A percentile compares a stretch with the other conserved stretches of the same genome.
phyloP scores from a whole-genome alignment of 2,113 vertebrate genomes.

The Leptobrachium leishanense region DNA sequence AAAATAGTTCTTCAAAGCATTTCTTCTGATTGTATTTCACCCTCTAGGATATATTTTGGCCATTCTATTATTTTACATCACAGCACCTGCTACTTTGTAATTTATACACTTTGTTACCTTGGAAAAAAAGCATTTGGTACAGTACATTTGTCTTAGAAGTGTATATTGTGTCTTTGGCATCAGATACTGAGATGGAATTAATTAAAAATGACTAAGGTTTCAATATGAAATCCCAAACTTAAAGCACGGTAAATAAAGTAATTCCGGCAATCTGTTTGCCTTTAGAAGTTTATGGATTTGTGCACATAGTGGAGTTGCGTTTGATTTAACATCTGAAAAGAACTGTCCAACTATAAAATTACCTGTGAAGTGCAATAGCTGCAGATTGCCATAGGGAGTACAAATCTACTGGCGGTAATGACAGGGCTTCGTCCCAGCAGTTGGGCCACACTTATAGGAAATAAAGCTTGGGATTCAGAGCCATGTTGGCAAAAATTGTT shows the following conservation, averaged over 20 bases:
- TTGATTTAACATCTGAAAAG: slow-evolving; percentile 38
- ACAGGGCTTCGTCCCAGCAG: slow-evolving; percentile 23
- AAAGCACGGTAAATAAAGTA: background rate
- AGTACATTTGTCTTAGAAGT: slow-evolving; percentile 37
- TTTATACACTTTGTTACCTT: slow-evolving; percentile 48
- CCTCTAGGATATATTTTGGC: slow-evolving; percentile 46
- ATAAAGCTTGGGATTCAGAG: slow-evolving; percentile 39
- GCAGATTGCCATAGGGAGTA: slow-evolving; percentile 30
- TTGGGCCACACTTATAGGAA: slow-evolving; percentile 5
- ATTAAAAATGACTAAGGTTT: slow-evolving; percentile 34
- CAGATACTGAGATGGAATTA: slow-evolving; percentile 12
- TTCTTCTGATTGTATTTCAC: slow-evolving; percentile 46
- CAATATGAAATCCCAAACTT: background rate
- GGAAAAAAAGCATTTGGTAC: slow-evolving; percentile 39
- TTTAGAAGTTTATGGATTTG: slow-evolving; percentile 7
- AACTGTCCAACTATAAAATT: slow-evolving; percentile 31
- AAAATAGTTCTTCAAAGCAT: slow-evolving; percentile 42
- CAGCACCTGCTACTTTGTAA: slow-evolving; percentile 36
- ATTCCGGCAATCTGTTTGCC: background rate
- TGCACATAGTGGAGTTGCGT: background rate
- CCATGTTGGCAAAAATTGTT: background rate
- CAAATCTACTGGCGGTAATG: slow-evolving; percentile 45
- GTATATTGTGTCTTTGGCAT: slow-evolving; percentile 23
- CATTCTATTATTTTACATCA: slow-evolving; percentile 48
- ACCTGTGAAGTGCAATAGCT: slow-evolving; percentile 10